These are phyloP conservation scores for Elegia similella DNA, from an alignment of 2,888 invertebrate species.

Conservation along the genomic window DNA sequence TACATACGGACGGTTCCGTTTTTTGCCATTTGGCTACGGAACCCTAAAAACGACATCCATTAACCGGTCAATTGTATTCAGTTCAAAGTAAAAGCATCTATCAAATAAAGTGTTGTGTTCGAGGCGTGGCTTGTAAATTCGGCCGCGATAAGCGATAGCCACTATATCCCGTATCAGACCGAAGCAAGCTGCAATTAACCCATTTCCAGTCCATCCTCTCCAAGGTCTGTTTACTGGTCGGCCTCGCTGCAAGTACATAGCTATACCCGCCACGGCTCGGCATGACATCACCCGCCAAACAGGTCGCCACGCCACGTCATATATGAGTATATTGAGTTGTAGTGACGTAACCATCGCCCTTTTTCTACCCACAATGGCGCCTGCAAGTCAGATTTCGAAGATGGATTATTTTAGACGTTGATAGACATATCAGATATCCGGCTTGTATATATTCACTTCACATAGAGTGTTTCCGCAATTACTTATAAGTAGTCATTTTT, in stretches of 20 bases:
- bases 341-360: conserved; percentile 6
- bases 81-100: background rate
- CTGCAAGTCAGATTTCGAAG: background rate
- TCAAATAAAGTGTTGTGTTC: background rate
- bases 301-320: conserved; percentile 22
- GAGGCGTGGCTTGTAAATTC: background rate
- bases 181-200: conserved; percentile 27
- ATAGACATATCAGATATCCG: no score
- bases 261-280: conserved; percentile 26
- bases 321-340: conserved; percentile 11
- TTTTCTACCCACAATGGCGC: background rate
- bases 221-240: conserved; percentile 36
- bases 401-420: background rate
- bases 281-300: conserved; percentile 49
- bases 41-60: no score
- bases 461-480: no score
- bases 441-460: no score
- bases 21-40: no score
- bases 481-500: no score
- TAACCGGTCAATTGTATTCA: background rate
- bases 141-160: conserved; percentile 1
- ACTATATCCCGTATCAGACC: background rate
- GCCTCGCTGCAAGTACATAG: conserved; percentile 38
- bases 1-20: no score
- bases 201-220: conserved; percentile 30